Evolutionary conservation across 37 sponge, comb jelly and placozoan genomes (phyloP), one percentile per base, ranked within the genome.

Genomic region (Dysidea cf. avara): DNA sequence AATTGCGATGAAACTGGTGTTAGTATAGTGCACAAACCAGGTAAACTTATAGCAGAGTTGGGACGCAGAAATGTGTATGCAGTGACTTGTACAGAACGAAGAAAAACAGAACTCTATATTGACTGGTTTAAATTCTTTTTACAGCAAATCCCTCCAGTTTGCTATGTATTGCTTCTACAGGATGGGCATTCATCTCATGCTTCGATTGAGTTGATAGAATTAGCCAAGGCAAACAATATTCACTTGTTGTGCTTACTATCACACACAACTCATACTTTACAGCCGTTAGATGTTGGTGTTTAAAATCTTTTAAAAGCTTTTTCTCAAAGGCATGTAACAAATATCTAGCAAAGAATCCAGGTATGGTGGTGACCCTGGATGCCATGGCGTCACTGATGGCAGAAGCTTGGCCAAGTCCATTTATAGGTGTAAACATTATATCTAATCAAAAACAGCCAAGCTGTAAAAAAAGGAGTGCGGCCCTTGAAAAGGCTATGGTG

Each of bases 161-260:
- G 81, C 40, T 80, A 80, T 26, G 32, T 61, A 30, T 21, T 87
- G 0, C n/a, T n/a, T n/a, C 58, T 83, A 1, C 78, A 67, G 20
- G 82, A 87, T 87, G 82, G 88, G 18, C 88, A 87, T 47, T 14
- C 59, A 20, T 81, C 88, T 24, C 88, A 87, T 63, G 31, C 71
- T 3, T 76, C 82, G 4, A 81, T 81, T 22, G 68, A 76, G 24
- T 53, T 81, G n/a, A 87, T 87, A 18, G 73, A 81, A 43, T n/a
- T 81, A 3, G 88, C 88, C 22, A 52, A 60, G 54, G 73, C 1
- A 48, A 76, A 87, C 53, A 61, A 43, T 63, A 46, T 87, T 2
- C 51, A 65, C 30, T 16, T 87, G 3, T 33, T 87, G 24, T 81
- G 82, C 31, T 36, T 87, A 2, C 88, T 82, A 21, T 37, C 88